A percentile compares a stretch with the other conserved stretches of the same genome.
Evolutionary conservation across 2,797 vertebrate genomes (phyloP).

Genomic region (Brachyalestes nurse): DNA sequence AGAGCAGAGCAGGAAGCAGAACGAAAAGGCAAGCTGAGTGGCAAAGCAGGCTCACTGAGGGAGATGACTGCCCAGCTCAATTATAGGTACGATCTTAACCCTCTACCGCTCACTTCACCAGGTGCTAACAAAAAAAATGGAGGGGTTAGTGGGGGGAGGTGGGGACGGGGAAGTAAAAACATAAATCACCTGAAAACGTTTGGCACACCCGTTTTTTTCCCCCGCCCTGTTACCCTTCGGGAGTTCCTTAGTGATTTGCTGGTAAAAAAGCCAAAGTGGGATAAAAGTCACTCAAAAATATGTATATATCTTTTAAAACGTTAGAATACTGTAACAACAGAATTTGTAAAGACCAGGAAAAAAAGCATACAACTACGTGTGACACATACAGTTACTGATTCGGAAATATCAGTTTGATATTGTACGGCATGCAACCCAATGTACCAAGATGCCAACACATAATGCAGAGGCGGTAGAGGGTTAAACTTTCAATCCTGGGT

Average conservation of each 20-base stretch:
- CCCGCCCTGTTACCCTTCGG: constrained; percentile 68
- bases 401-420: constrained; percentile 19
- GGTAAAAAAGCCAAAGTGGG: constrained; percentile 58
- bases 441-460: constrained; percentile 56
- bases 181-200: constrained; percentile 69
- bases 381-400: constrained; percentile 30
- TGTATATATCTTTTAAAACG: background rate
- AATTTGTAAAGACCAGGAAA: constrained; percentile 35
- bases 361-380: constrained; percentile 37
- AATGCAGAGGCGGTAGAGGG: constrained; percentile 64
- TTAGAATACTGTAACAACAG: constrained; percentile 29
- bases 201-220: constrained; percentile 70
- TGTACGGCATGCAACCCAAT: constrained; percentile 54
- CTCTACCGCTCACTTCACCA: constrained; percentile 62
- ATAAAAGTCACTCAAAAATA: constrained; percentile 50
- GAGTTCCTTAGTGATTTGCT: constrained; percentile 65
- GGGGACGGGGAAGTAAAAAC: constrained; percentile 64
- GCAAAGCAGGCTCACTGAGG: constrained; percentile 47
- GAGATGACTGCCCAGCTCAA: constrained; percentile 52
- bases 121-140: constrained; percentile 53
- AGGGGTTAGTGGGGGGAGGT: constrained; percentile 58
- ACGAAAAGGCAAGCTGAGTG: constrained; percentile 49
- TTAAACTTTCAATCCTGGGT: constrained; percentile 59
- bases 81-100: constrained; percentile 55
- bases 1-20: constrained; percentile 46